Conservation (phyloP, 2,113 vertebrate genomes). For the Pungitius pungitius region DNA sequence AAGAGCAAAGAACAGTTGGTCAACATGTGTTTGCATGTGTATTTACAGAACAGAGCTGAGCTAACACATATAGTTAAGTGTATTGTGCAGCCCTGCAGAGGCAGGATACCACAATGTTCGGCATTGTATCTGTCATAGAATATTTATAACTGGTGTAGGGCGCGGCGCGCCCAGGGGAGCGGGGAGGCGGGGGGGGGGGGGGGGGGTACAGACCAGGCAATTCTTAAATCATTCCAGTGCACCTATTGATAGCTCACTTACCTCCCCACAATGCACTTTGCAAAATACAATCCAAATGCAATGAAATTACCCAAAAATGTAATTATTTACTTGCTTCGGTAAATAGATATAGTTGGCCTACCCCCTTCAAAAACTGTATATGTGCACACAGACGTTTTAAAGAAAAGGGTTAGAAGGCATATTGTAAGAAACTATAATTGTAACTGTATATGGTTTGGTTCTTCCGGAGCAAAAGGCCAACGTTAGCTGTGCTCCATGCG, state of each 20-base stretch:
- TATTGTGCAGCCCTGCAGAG: background rate
- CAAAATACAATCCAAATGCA: background rate
- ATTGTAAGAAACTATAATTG: background rate
- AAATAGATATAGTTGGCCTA: background rate
- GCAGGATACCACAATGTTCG: background rate
- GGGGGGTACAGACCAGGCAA: background rate
- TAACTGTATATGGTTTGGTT: background rate
- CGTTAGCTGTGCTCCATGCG: conserved; percentile 35
- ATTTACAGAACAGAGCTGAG: background rate
- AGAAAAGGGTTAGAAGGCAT: background rate
- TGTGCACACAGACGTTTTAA: too few relatives aligned
- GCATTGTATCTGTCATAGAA: background rate
- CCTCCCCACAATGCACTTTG: background rate
- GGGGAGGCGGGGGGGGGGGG: too few relatives aligned
- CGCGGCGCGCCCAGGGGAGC: too few relatives aligned
- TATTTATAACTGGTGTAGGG: background rate
- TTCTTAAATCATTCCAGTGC: background rate
- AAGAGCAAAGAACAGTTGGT: background rate
- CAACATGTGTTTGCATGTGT: background rate
- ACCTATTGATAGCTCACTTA: background rate
- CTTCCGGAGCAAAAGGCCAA: conserved; percentile 18
- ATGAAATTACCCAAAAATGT: background rate
- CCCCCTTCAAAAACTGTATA: background rate
- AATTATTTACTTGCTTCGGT: background rate
- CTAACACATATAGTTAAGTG: background rate